Base-by-base conservation (phyloP, 2,888 invertebrate species). In the Dyspetes luteomarginatus region DNA sequence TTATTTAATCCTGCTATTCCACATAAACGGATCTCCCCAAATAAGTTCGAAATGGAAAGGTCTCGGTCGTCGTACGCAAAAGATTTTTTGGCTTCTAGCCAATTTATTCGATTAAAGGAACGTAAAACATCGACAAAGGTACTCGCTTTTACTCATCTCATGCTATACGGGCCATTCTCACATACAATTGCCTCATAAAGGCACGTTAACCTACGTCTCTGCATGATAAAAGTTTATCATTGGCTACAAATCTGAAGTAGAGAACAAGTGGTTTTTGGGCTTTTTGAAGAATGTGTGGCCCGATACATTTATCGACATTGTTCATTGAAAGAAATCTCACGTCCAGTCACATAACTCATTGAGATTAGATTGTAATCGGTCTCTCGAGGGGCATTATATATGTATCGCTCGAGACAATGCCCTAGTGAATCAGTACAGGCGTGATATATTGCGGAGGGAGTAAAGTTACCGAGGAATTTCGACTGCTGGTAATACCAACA, bases 361-460 rank as follows among this genome's bases (percentile, higher is more conserved):
- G 75, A 75, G 48, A 48, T 48, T 48, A 48, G 75, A 80, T 80
- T 80, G 56, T 69, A 60, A 80, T 80, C 80, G 69, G 79, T 72
- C 36, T 56, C 56, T 24, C 9, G 19, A 30, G 30, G 36, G 22
- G 43, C 65, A 80, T 80, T 80, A 75, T 79, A 74, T 75, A 71
- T 71, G 75, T 80, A 74, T 75, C 75, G 55, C 56, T 58, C 36
- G 60, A 82, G 80, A 82, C 80, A 82, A 82, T 82, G 74, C 77
- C 74, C 67, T 77, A 74, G 75, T 80, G 80, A 82, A 75, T 80
- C 76, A 76, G 73, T 17, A 15, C 48, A 3, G 48, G 48, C 48
- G 17, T 48, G 36, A 12, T 48, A 48, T 48, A 15, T n/a, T 17
- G 69, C 15, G 19, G 19, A 36, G 36, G 19, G 45, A 17, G 12